phyloP scores from a whole-genome alignment of 2,888 invertebrate genomes.

The Latrodectus elegans region DNA sequence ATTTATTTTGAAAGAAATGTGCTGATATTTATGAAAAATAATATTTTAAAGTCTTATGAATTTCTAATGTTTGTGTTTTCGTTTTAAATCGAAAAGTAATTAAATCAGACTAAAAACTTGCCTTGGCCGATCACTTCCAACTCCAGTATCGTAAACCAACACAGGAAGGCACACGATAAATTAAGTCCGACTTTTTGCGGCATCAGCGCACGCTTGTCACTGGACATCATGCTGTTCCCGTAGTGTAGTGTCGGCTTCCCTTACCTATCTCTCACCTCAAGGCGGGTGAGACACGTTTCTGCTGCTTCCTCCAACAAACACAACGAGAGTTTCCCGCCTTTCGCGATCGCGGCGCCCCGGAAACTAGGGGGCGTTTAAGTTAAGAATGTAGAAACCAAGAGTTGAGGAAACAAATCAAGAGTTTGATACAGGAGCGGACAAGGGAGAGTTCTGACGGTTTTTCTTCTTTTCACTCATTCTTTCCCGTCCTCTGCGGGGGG shows the following conservation, averaged over 20 bases:
- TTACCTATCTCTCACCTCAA: conserved; percentile 41
- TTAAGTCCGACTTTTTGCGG: conserved; percentile 45
- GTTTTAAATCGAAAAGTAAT: too few species aligned
- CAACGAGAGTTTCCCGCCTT: conserved; percentile 34
- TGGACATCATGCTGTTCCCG: conserved; percentile 13
- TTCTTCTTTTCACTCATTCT: too few species aligned
- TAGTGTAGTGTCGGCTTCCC: conserved; percentile 9
- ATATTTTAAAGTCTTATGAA: too few species aligned
- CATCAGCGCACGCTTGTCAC: conserved; percentile 15
- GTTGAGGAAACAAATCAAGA: conserved; percentile 35
- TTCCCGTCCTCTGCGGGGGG: background rate
- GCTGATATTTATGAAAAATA: too few species aligned
- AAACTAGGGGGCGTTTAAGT: conserved; percentile 27
- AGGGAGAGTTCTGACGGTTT: background rate
- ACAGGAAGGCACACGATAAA: conserved; percentile 48
- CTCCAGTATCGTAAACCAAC: conserved; percentile 56
- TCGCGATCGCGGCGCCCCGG: conserved; percentile 41
- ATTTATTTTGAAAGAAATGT: too few species aligned
- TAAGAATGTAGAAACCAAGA: conserved; percentile 3
- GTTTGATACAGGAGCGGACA: conserved; percentile 12
- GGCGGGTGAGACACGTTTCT: conserved; percentile 47
- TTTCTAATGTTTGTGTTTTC: too few species aligned
- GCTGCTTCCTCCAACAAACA: conserved; percentile 27
- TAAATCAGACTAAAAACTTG: background rate
- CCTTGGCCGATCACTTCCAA: conserved; percentile 49